Percentiles rank a stretch among this genome's conserved stretches.
These are phyloP conservation scores for Yponomeuta sedellus DNA, from an alignment of 2,888 invertebrate species.

Conservation along the genomic window DNA sequence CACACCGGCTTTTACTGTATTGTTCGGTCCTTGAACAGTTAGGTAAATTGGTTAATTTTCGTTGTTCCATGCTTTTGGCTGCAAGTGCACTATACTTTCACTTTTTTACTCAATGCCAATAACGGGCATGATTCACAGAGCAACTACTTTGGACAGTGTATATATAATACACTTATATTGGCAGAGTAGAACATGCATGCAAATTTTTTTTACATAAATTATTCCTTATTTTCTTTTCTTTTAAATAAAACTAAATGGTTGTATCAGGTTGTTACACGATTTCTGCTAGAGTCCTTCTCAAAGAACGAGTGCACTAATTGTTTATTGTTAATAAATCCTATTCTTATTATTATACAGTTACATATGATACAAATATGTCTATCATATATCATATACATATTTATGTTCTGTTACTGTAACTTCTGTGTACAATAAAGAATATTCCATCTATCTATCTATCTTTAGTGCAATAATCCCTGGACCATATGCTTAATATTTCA, in stretches of 20 bases:
- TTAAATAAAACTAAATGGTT: not conserved
- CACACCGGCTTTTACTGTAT: conserved; percentile 11
- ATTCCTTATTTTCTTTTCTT: not conserved
- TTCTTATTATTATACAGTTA: too few relatives aligned
- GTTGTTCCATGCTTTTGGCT: conserved; percentile 46
- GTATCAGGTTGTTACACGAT: not conserved
- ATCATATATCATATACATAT: too few relatives aligned
- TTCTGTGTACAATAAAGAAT: too few relatives aligned
- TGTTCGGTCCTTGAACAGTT: conserved; percentile 28
- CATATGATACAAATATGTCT: too few relatives aligned
- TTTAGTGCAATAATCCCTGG: too few relatives aligned
- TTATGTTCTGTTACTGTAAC: too few relatives aligned
- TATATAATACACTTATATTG: not conserved
- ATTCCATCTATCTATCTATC: too few relatives aligned
- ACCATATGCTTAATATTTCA: too few relatives aligned
- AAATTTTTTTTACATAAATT: not conserved
- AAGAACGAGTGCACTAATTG: too few relatives aligned
- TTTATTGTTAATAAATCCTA: too few relatives aligned
- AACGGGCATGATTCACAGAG: conserved; percentile 61
- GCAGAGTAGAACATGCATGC: conserved; percentile 6
- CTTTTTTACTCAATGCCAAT: conserved; percentile 71
- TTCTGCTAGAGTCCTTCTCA: too few relatives aligned
- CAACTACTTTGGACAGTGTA: conserved; percentile 16
- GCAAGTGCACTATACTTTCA: conserved; percentile 64
- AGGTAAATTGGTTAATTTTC: conserved; percentile 36